Conservation (phyloP, 2,888 invertebrate species). For the Luperina nickerlii region DNA sequence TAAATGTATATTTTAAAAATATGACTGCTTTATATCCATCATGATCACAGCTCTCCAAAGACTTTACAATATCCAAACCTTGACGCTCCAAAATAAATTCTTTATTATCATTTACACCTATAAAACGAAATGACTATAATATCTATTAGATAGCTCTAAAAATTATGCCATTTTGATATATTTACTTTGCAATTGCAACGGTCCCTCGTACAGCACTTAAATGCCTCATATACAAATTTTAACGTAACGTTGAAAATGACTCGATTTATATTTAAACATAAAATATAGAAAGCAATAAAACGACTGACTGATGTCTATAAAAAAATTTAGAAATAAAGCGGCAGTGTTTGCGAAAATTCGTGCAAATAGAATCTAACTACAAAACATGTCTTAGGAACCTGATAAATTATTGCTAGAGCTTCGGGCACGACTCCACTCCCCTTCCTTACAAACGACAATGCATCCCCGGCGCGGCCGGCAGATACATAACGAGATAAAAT, state of each 20-base stretch:
- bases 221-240: slow-evolving; percentile 89
- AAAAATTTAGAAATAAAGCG: slow-evolving; percentile 87
- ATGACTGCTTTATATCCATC: slow-evolving; percentile 90
- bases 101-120: slow-evolving; percentile 89
- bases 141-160: slow-evolving; percentile 89
- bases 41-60: slow-evolving; percentile 90
- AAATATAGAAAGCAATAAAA: slow-evolving; percentile 83
- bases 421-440: slow-evolving; percentile 79
- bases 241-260: slow-evolving; percentile 86
- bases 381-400: slow-evolving; percentile 90
- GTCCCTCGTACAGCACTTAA: slow-evolving; percentile 90
- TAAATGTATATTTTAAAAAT: slow-evolving; percentile 89
- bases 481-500: slow-evolving; percentile 87
- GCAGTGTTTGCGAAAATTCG: slow-evolving; percentile 89
- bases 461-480: slow-evolving; percentile 80
- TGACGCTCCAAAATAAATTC: slow-evolving; percentile 90
- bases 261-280: slow-evolving; percentile 75
- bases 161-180: slow-evolving; percentile 90
- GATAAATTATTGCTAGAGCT: slow-evolving; percentile 90
- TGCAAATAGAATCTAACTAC: slow-evolving; percentile 90
- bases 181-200: slow-evolving; percentile 90
- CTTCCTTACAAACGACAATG: slow-evolving; percentile 80
- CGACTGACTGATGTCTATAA: slow-evolving; percentile 82
- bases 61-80: slow-evolving; percentile 88
- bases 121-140: slow-evolving; percentile 90